phyloP scores from a whole-genome alignment of 2,113 vertebrate species.

The Gavia stellata region DNA sequence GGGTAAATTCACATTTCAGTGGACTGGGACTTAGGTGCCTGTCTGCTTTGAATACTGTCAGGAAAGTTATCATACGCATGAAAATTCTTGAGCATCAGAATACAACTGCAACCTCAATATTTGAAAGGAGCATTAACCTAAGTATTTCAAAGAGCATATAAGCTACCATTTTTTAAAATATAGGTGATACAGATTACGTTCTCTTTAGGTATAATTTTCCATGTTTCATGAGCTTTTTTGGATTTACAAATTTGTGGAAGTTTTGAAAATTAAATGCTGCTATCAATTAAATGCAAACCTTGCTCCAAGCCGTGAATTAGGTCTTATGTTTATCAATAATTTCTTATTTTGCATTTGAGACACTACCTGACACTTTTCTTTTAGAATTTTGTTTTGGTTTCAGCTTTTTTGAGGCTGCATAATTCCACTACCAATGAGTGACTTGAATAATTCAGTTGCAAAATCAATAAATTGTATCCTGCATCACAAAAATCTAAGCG shows the following conservation, averaged over 20 bases:
- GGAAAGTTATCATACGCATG: background rate
- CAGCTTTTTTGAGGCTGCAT: background rate
- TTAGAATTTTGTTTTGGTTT: constrained; percentile 25
- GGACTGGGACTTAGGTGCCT: background rate
- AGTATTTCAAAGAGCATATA: background rate
- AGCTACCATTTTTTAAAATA: background rate
- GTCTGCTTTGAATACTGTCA: background rate
- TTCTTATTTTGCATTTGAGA: constrained; percentile 11
- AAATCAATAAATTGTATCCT: constrained; percentile 31
- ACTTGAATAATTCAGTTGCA: constrained; percentile 35
- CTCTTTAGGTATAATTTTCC: background rate
- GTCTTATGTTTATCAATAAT: background rate
- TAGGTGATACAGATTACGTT: background rate
- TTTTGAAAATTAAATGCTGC: constrained; percentile 2
- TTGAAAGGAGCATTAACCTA: background rate
- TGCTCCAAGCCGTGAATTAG: background rate
- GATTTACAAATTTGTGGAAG: background rate
- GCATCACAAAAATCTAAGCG: background rate
- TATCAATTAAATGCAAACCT: constrained; percentile 24
- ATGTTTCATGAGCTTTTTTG: background rate
- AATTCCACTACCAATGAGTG: constrained; percentile 22
- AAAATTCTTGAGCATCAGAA: background rate
- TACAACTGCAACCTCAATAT: background rate
- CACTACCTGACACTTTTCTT: background rate
- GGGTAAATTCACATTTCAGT: background rate